Evolutionary conservation across 2,797 vertebrate species (phyloP), one percentile per base, ranked within the genome.

Genomic region (Bradypus variegatus): DNA sequence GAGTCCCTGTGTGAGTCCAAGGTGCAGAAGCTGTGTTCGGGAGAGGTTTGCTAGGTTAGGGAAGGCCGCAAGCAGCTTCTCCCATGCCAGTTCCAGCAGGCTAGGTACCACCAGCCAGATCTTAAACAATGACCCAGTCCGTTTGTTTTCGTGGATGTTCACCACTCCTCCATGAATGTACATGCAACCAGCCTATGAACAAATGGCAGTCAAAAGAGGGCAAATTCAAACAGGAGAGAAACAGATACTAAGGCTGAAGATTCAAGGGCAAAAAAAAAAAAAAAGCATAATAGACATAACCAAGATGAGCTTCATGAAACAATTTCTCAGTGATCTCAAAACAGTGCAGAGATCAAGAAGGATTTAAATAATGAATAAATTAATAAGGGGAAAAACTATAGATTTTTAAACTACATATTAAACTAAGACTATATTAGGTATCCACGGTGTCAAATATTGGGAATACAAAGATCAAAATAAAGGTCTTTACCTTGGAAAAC

Each of bases 91-190:
- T 98, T 99, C 99, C 98, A 99, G 97, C 94, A 99, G 97, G 95
- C 98, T 99, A 96, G 99, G 99, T 1, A 99, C 98, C 77, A 98
- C 98, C 96, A 99, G 98, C 99, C 99, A 99, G 97, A 99, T 99
- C 98, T 99, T 99, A 97, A 99, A 99, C 92, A 99, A 97, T 29
- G 99, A 99, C 94, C 98, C 99, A 97, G 99, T 99, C 97, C 99
- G 97, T 97, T 98, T 99, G 98, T 99, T 99, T 96, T 99, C 98
- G 0, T 98, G 98, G 97, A 99, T 99, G 97, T 99, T 99, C 93
- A 99, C 99, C 88, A 99, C 99, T 2, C 99, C 99, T 55, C 99
- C 99, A 0, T 99, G 99, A 91, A 99, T 98, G 82, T 99, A 99
- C 99, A 99, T 99, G 96, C 99, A 99, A 96, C 99, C 99, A 0